phyloP scores from a whole-genome alignment of 2,797 vertebrate genomes.

The Mus caroli region DNA sequence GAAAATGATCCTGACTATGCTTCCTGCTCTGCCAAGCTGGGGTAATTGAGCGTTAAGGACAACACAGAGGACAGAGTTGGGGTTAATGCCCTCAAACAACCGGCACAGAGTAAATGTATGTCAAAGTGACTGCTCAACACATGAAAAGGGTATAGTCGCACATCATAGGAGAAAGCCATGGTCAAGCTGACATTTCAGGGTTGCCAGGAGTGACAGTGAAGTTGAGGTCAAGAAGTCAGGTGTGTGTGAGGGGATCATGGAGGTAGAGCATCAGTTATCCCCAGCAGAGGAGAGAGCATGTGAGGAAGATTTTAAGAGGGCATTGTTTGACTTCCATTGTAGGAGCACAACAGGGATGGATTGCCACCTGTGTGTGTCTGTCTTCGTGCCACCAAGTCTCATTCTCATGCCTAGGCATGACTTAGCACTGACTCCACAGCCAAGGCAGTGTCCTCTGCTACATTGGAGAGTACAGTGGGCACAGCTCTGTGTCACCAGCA shows the following conservation, averaged over 20 bases:
- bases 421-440: background rate
- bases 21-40: background rate
- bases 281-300: rapidly evolving
- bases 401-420: background rate
- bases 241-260: background rate
- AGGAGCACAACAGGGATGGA: background rate
- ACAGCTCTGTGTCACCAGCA: background rate
- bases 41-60: background rate
- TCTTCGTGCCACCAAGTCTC: background rate
- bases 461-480: rapidly evolving
- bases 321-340: too few species aligned
- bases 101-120: background rate
- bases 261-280: rapidly evolving
- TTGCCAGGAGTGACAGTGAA: constrained; percentile 18
- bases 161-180: background rate
- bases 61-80: background rate
- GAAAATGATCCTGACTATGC: background rate
- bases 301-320: background rate
- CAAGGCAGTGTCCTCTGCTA: background rate
- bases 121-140: background rate
- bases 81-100: background rate
- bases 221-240: background rate
- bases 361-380: background rate
- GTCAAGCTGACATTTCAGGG: background rate
- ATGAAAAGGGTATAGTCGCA: background rate